Conservation (phyloP, 2,113 vertebrate genomes). For the human region DNA sequence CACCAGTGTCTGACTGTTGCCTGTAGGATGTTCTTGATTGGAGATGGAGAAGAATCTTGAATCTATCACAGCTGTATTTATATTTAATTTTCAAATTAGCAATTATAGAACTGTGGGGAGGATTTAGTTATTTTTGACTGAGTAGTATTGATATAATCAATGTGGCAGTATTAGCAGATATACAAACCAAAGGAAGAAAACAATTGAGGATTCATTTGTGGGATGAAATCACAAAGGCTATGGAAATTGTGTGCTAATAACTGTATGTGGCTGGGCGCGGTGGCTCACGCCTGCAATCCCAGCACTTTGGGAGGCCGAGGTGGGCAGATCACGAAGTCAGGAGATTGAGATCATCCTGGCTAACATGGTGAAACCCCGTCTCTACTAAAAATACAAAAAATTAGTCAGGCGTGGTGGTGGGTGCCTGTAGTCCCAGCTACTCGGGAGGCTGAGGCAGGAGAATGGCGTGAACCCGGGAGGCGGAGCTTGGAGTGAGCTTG, state of each 20-base stretch:
- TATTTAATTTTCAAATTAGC: slow-evolving; percentile 37
- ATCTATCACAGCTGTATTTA: neutral
- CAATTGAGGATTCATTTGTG: slow-evolving; percentile 41
- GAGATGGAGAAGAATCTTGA: neutral
- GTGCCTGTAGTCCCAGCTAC: too few relatives aligned
- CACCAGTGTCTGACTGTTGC: neutral
- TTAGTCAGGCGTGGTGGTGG: too few relatives aligned
- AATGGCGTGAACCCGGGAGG: too few relatives aligned
- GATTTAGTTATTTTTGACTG: slow-evolving; percentile 14
- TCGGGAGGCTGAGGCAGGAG: too few relatives aligned
- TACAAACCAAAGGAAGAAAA: slow-evolving; percentile 15
- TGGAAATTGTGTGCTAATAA: neutral
- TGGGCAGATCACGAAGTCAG: too few relatives aligned
- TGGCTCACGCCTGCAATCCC: too few relatives aligned
- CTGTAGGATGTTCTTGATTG: neutral
- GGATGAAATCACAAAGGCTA: neutral
- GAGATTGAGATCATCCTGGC: too few relatives aligned
- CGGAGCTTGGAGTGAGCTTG: too few relatives aligned
- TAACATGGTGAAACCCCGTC: too few relatives aligned
- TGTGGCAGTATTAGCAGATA: neutral
- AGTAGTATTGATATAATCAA: neutral
- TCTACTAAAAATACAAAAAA: too few relatives aligned
- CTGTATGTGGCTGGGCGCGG: neutral
- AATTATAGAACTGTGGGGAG: neutral
- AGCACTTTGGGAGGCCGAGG: too few relatives aligned